phyloP scores from a whole-genome alignment of 2,888 invertebrate genomes.

The Andrena dorsata region DNA sequence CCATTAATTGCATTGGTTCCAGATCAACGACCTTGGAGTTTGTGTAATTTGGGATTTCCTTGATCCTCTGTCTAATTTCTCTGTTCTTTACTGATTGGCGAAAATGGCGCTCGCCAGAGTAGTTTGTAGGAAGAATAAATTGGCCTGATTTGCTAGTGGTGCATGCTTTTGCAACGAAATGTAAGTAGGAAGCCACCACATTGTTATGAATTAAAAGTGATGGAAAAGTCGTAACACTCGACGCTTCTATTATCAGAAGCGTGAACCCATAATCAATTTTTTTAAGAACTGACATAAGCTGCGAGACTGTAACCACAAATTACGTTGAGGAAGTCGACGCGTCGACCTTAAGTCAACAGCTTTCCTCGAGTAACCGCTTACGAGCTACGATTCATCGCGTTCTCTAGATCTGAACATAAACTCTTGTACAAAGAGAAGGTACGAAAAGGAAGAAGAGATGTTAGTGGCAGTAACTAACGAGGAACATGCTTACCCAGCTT shows the following conservation, averaged over 20 bases:
- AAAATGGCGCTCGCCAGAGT: not conserved
- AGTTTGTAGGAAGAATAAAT: not conserved
- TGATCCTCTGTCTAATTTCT: not conserved
- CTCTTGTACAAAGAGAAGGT: not conserved
- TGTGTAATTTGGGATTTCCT: not conserved
- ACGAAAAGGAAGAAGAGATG: not conserved
- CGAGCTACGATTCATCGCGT: constrained; percentile 20
- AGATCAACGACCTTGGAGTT: not conserved
- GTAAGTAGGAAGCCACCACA: not conserved
- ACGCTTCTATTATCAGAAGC: too few relatives aligned
- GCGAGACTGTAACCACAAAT: not conserved
- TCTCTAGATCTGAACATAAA: not conserved
- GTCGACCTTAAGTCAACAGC: not conserved
- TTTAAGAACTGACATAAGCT: not conserved
- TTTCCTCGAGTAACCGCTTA: constrained; percentile 19
- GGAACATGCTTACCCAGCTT: not conserved
- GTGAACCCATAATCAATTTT: not conserved
- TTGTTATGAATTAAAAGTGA: not conserved
- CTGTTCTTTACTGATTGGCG: not conserved
- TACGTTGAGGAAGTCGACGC: not conserved
- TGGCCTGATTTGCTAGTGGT: not conserved
- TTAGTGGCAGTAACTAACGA: not conserved
- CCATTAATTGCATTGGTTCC: not conserved
- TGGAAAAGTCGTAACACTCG: too few relatives aligned
- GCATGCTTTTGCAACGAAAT: not conserved